Base-by-base conservation (phyloP, 35 echinoderm and acorn worm genomes). In the Eucidaris tribuloides region DNA sequence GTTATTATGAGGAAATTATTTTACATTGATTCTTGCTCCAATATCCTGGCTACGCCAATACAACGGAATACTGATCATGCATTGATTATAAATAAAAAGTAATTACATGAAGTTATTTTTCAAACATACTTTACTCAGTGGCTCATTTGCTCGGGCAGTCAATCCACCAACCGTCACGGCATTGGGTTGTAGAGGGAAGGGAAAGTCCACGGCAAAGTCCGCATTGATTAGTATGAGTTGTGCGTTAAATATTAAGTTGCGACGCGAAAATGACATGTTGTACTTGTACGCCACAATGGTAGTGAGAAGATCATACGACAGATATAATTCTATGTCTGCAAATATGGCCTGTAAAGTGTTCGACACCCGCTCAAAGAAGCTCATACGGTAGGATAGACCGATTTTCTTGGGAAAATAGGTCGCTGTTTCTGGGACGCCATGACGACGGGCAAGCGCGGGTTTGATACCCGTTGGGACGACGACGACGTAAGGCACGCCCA, bases 131-230 rank as follows among this genome's bases (percentile, higher is more conserved):
- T 34, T 11, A 41, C 7, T 24, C 4, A 86, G 46, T 41, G 84
- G 84, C 22, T 86, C 34, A n/a, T 32, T 35, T 27, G 84, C 70
- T 5, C 68, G 66, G 4, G 70, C 45, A 28, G 45, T 86, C 5
- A 86, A 25, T 2, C 84, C 84, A 7, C 84, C 84, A 6, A 86
- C 71, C 17, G 70, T 40, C 18, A 86, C 30, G 0, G 62, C 46
- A 62, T 86, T 77, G n/a, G 84, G 84, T 19, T 56, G 46, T 23
- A 57, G 20, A 42, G 84, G 84, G 24, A 39, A 32, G 5, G 84
- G 71, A 76, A 56, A 86, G 44, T 86, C 84, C 32, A 55, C 39
- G 0, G 84, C 70, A 35, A 86, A 42, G 45, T 86, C 84, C 1
- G 84, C n/a, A 45, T 79, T 86, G 3, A 33, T 29, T 4, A 86